Percentiles rank a stretch among this genome's conserved stretches.
Conservation (phyloP, 2,797 vertebrate genomes). For the Danio aesculapii region DNA sequence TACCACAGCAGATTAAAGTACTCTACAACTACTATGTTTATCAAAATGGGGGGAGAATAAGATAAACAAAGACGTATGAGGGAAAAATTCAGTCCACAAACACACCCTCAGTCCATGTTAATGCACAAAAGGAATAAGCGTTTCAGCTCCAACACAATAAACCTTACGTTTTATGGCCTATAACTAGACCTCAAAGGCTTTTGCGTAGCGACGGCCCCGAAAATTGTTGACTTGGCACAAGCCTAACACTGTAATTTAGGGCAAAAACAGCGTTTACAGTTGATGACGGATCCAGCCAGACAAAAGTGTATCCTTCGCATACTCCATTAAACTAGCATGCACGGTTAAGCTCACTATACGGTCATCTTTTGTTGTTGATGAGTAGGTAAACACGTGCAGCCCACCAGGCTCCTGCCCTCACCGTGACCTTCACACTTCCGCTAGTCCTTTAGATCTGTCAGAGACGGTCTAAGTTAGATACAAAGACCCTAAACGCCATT, state of each 20-base stretch:
- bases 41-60: too few relatives aligned
- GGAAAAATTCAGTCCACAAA: neutral
- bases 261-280: slow-evolving; percentile 63
- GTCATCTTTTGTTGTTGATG: slow-evolving; percentile 46
- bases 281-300: slow-evolving; percentile 58
- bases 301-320: slow-evolving; percentile 57
- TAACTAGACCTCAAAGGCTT: slow-evolving; percentile 53
- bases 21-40: too few relatives aligned
- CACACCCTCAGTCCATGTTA: slow-evolving; percentile 19
- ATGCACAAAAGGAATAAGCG: slow-evolving; percentile 33
- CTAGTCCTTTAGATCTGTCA: neutral
- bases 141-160: slow-evolving; percentile 42
- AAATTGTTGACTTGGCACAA: slow-evolving; percentile 55
- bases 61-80: slow-evolving; percentile 23
- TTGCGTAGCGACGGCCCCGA: slow-evolving; percentile 25
- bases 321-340: slow-evolving; percentile 57
- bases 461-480: neutral
- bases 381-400: slow-evolving; percentile 34
- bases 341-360: neutral
- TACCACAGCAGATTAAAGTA: too few relatives aligned
- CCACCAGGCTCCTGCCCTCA: slow-evolving; percentile 20
- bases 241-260: slow-evolving; percentile 62
- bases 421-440: slow-evolving; percentile 24
- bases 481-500: neutral
- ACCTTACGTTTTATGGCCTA: slow-evolving; percentile 37